Evolutionary conservation across 2,113 vertebrate genomes (phyloP), one percentile per base, ranked within the genome.

Genomic region (Zosterops lateralis): DNA sequence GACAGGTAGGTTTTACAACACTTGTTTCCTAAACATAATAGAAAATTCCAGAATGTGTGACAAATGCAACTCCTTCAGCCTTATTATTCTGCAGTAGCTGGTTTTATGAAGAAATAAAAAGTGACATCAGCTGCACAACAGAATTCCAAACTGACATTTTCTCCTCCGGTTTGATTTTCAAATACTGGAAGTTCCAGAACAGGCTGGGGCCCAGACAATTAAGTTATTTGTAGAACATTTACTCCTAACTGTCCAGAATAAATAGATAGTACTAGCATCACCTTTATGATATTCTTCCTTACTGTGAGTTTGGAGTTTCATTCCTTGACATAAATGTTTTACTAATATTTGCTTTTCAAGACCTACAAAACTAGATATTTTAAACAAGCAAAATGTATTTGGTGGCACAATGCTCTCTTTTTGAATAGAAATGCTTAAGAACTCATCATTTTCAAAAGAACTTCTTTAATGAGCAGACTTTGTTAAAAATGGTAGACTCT

Each of bases 1-100:
- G 96, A 97, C 96, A 98, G 97, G 96, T 97, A 97, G 94, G 88
- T 90, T 95, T 95, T 91, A 96, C 53, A 95, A 93, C 1, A 3
- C 71, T 84, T 92, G 58, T 51, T 94, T 97, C 84, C 90, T 90
- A 93, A 94, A 92, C 81, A 72, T 90, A 81, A 93, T 45, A 96
- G 93, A 91, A 95, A 96, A 95, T 91, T 95, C 90, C 61, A 94
- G 89, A 91, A 93, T n/a, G 61, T 28, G 57, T 92, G 89, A 92
- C 58, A 91, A 95, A 85, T 26, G 25, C 48, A 82, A 68, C 71
- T 95, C 61, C 50, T 92, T 87, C 71, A 92, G 73, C 57, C 65
- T 84, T 91, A 87, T 81, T 91, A 91, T 89, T 92, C 82, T 85
- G 71, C 7, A 18, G 57, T 22, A 74, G 71, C 9, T 68, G 58